Percentiles rank a stretch among this genome's conserved stretches.
phyloP scores from a whole-genome alignment of 1,140 invertebrate species.

The Trichoplusia ni region DNA sequence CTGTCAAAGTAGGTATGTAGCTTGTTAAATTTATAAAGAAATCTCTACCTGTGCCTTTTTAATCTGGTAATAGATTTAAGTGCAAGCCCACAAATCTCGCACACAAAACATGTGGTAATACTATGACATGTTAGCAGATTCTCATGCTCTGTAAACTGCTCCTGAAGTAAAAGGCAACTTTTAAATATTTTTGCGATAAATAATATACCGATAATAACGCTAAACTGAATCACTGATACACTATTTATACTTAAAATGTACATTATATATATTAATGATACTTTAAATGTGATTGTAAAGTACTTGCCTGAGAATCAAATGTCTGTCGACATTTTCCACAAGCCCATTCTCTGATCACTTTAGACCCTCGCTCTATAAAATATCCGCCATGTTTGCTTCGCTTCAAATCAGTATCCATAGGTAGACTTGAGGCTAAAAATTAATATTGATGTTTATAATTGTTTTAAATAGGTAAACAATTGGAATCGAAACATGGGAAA shows the following conservation, averaged over 20 bases:
- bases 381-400: constrained; percentile 36
- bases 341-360: constrained; percentile 38
- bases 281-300: background rate
- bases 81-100: constrained; percentile 42
- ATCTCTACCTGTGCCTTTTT: constrained; percentile 43
- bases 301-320: constrained; percentile 42
- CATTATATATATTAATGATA: no score
- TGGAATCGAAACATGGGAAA: background rate
- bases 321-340: constrained; percentile 40
- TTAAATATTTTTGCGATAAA: background rate
- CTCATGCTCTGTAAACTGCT: constrained; percentile 40
- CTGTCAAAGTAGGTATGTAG: no score
- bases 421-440: no score
- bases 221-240: no score
- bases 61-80: constrained; percentile 40
- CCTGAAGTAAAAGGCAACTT: constrained; percentile 25
- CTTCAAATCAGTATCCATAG: constrained; percentile 16
- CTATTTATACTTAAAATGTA: no score
- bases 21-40: background rate
- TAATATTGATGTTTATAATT: no score
- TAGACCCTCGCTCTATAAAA: constrained; percentile 24
- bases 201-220: background rate
- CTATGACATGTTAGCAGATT: constrained; percentile 28
- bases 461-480: no score
- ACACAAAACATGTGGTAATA: constrained; percentile 33